Percentiles rank a stretch among this genome's conserved stretches.
phyloP scores from a whole-genome alignment of 2,888 invertebrate species.

The Trichopria drosophilae region DNA sequence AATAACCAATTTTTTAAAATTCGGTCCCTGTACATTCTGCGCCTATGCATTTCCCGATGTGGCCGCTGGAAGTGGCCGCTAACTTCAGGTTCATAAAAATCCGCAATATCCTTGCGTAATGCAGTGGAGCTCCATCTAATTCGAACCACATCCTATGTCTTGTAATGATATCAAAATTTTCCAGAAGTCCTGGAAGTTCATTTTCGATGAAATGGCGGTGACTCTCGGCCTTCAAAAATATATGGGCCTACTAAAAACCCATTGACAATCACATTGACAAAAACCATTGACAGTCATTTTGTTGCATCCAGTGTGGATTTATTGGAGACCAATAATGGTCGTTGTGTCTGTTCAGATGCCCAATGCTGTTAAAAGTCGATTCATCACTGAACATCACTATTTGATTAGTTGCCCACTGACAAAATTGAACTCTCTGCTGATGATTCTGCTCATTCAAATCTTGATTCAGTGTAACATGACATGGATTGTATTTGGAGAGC shows the following conservation, averaged over 20 bases:
- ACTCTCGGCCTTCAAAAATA: no score
- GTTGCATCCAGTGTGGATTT: conserved; percentile 38
- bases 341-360: conserved; percentile 15
- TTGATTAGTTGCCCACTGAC: conserved; percentile 10
- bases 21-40: no score
- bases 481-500: conserved; percentile 11
- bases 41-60: no score
- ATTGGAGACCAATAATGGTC: conserved; percentile 29
- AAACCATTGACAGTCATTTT: no score
- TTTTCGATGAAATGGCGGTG: conserved; percentile 15
- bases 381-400: conserved; percentile 16
- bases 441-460: conserved; percentile 12
- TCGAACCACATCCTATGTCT: conserved; percentile 20
- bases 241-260: no score
- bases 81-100: no score
- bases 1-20: no score
- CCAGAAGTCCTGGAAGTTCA: conserved; percentile 2
- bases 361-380: conserved; percentile 13
- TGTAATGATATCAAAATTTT: conserved; percentile 8
- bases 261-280: no score
- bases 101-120: no score
- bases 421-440: conserved; percentile 1
- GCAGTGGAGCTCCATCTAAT: conserved; percentile 18
- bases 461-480: conserved; percentile 13
- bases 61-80: no score